Base-by-base conservation (phyloP, 1,140 invertebrate genomes). In the Drosophila trapezifrons region DNA sequence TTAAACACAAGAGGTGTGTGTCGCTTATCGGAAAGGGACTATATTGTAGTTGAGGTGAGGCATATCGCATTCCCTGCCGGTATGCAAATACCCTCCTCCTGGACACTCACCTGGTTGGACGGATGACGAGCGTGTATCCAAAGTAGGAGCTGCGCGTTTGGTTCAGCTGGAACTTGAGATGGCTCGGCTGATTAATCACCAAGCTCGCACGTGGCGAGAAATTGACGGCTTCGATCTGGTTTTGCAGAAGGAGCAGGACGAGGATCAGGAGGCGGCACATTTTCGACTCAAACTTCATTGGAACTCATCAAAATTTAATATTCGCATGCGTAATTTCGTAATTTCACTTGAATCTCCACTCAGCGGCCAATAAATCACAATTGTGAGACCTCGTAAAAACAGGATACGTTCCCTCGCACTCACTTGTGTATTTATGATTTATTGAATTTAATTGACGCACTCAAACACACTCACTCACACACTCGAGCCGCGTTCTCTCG, bases 71-170 rank as follows among this genome's bases (percentile, higher is more conserved):
- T 43, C 32, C 29, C 43, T 10, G 43, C 13, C 17, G 13, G 12
- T 38, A 47, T 29, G 63, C 63, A 70, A 67, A 70, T 69, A 69
- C 29, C 29, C 55, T 43, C 1, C 27, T 18, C 17, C 46, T 35
- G 9, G 20, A 42, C 49, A 69, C 90, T 90, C 65, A 91, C 90
- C 90, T 91, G 37, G 80, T 79, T n/a, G 58, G 45, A 18, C 91
- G 89, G 56, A 92, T 81, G 49, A 91, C 85, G 42, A 92, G 47
- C 10, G 90, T 87, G 57, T 76, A 92, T 63, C 89, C 91, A 59
- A 92, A 92, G 47, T 92, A 92, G 51, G 90, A 91, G 73, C 90
- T 91, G 38, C 91, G 82, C 13, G 59, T 58, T 72, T 91, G 81
- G 4, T 89, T 77, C 22, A 74, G 8, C 35, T 87, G 51, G 55